Evolutionary conservation across 2,797 vertebrate species (phyloP).

Genomic region (Trematomus bernacchii): DNA sequence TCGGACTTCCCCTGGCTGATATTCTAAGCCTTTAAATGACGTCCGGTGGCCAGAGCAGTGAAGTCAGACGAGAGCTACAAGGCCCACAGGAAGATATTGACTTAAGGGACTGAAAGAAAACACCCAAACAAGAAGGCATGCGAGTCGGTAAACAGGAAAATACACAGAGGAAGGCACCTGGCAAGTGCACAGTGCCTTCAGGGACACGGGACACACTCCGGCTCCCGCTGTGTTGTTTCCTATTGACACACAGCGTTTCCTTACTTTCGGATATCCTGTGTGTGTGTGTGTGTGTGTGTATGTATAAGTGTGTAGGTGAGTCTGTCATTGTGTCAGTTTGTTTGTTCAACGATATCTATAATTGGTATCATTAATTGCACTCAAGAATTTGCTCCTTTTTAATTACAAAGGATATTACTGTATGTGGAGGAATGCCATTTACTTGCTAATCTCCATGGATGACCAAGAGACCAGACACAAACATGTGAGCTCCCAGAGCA

Average conservation of each 20-base stretch:
- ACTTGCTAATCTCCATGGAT: constrained; percentile 49
- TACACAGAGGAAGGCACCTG: constrained; percentile 83
- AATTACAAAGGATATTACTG: constrained; percentile 80
- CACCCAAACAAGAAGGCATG: constrained; percentile 78
- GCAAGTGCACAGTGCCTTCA: constrained; percentile 73
- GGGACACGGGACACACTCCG: constrained; percentile 78
- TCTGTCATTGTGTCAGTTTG: constrained; percentile 75
- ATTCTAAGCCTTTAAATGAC: constrained; percentile 81
- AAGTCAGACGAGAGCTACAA: constrained; percentile 62
- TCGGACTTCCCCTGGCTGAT: constrained; percentile 81
- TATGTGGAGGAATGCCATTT: constrained; percentile 74
- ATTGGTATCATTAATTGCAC: constrained; percentile 75
- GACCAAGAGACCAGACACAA: constrained; percentile 54
- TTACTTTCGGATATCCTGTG: constrained; percentile 79
- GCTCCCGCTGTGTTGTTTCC: constrained; percentile 79
- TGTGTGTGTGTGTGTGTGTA: constrained; percentile 16
- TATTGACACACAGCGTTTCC: constrained; percentile 79
- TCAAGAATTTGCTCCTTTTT: constrained; percentile 74
- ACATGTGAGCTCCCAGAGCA: constrained; percentile 44
- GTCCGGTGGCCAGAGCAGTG: constrained; percentile 69
- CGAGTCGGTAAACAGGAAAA: constrained; percentile 86
- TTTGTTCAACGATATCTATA: constrained; percentile 75
- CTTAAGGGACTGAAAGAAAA: constrained; percentile 82
- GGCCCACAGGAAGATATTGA: constrained; percentile 79
- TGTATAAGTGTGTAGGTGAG: constrained; percentile 49